phyloP scores from a whole-genome alignment of 1,140 invertebrate genomes.

The Sipha flava region DNA sequence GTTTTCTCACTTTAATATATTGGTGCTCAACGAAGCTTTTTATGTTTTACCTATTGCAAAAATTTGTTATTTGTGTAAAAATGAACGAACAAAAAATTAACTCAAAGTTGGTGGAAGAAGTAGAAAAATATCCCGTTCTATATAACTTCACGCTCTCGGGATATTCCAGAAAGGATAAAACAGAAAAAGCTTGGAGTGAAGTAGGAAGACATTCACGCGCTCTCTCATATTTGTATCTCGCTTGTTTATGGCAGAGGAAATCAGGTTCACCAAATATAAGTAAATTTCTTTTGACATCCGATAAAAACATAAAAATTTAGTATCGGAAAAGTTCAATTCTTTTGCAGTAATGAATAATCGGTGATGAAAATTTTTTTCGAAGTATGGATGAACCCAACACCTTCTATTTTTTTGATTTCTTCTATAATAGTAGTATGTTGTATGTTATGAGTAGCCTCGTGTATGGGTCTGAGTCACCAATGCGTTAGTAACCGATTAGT shows the following conservation, averaged over 20 bases:
- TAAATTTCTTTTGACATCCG: background rate
- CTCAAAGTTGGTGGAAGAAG: constrained; percentile 36
- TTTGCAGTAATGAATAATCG: constrained; percentile 3
- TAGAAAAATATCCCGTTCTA: constrained; percentile 37
- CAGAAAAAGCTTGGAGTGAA: constrained; percentile 38
- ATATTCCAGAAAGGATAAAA: constrained; percentile 38
- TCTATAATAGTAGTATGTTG: background rate
- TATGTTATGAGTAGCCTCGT: too few species aligned
- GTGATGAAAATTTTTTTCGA: background rate
- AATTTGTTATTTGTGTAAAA: background rate
- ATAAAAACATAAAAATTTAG: constrained; percentile 7
- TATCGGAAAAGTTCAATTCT: background rate
- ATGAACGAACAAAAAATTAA: constrained; percentile 36
- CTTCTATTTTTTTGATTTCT: background rate
- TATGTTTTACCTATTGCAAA: background rate
- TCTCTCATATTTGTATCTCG: background rate
- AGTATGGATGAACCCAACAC: background rate
- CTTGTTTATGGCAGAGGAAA: background rate
- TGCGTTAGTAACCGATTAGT: too few species aligned
- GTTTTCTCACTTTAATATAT: background rate
- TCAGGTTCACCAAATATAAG: background rate
- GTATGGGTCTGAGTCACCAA: too few species aligned
- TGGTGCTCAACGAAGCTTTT: background rate
- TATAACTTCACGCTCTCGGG: constrained; percentile 37
- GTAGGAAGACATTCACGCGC: constrained; percentile 21